A percentile compares a stretch with the other conserved stretches of the same genome.
Conservation (phyloP, 2,797 vertebrate genomes). For the Acrossocheilus fasciatus region DNA sequence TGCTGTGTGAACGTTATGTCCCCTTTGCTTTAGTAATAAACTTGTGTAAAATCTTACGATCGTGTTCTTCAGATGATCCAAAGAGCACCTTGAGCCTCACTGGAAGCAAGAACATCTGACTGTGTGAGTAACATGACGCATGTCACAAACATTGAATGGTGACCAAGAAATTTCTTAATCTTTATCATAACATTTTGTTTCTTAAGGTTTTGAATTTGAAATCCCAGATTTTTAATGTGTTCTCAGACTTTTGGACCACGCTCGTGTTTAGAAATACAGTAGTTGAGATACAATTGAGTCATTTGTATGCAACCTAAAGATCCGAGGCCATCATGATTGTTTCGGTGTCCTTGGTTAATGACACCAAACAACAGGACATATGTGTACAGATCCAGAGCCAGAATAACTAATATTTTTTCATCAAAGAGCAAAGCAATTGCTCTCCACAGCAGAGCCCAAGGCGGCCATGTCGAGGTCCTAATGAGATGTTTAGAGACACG, state of each 20-base stretch:
- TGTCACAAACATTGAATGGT: background rate
- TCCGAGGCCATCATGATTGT: conserved; percentile 17
- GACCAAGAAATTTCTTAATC: background rate
- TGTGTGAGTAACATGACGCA: background rate
- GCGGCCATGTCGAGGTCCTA: conserved; percentile 61
- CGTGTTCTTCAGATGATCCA: background rate
- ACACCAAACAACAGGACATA: conserved; percentile 43
- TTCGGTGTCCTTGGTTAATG: conserved; percentile 38
- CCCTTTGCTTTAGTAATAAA: background rate
- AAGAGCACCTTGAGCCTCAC: background rate
- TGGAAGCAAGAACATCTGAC: background rate
- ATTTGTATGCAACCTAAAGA: conserved; percentile 27
- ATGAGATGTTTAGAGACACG: conserved; percentile 67
- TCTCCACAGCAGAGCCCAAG: conserved; percentile 64
- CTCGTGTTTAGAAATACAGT: background rate
- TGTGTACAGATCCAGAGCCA: conserved; percentile 51
- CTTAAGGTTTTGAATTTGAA: background rate
- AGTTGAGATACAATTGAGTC: background rate
- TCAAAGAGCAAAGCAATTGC: conserved; percentile 57
- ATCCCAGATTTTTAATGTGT: background rate
- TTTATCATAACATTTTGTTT: background rate
- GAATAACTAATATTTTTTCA: conserved; percentile 58
- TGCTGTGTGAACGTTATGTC: background rate
- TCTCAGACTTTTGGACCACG: background rate
- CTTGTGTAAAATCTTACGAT: background rate